Conservation (phyloP, 1,140 invertebrate genomes). For the Dinothrombium tinctorium region DNA sequence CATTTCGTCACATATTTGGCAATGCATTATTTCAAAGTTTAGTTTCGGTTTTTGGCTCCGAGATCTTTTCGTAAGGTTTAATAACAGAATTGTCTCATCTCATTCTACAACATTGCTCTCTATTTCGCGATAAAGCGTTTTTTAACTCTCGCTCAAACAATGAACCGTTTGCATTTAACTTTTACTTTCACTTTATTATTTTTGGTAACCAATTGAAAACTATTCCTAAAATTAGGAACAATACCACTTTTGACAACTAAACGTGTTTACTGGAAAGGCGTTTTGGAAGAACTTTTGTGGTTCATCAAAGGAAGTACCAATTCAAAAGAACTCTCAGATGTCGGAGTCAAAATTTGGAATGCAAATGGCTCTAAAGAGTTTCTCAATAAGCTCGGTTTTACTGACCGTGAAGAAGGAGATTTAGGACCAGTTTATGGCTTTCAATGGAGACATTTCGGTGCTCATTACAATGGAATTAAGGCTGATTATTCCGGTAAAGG, state of each 20-base stretch:
- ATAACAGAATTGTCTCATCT: too few species aligned
- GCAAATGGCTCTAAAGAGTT: slow-evolving; percentile 75
- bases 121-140: not conserved
- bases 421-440: slow-evolving; percentile 96
- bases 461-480: slow-evolving; percentile 60
- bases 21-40: too few species aligned
- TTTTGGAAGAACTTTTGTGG: slow-evolving; percentile 88
- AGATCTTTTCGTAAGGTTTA: too few species aligned
- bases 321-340: slow-evolving; percentile 55
- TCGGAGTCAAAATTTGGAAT: slow-evolving; percentile 93
- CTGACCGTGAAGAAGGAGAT: slow-evolving; percentile 52
- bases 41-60: too few species aligned
- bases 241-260: slow-evolving; percentile 94
- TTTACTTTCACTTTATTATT: slow-evolving; percentile 6
- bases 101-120: not conserved
- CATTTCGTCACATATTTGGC: too few species aligned
- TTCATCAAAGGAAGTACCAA: slow-evolving; percentile 64
- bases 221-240: slow-evolving; percentile 21
- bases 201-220: not conserved
- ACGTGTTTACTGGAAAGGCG: slow-evolving; percentile 69
- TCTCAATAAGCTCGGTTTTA: slow-evolving; percentile 65
- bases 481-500: slow-evolving; percentile 53
- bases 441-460: slow-evolving; percentile 96
- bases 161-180: slow-evolving; percentile 5
- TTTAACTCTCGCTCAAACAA: too few species aligned